Evolutionary conservation across 2,113 vertebrate genomes (phyloP).

Genomic region (Hyperoodon ampullatus): DNA sequence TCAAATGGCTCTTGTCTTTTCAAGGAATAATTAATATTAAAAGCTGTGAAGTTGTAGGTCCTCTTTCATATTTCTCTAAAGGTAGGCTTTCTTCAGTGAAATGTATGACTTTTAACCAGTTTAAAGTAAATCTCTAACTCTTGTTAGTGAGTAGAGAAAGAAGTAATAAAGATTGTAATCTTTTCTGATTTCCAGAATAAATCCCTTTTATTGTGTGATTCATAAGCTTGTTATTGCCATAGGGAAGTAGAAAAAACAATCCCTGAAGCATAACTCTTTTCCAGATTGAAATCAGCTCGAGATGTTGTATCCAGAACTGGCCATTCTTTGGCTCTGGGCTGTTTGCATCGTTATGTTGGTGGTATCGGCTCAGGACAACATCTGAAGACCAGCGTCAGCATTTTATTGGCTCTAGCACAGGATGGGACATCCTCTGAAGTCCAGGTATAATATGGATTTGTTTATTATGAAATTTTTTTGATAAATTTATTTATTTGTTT

Average conservation of each 20-base stretch:
- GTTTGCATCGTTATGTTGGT: conserved; percentile 98
- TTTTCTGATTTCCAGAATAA: conserved; percentile 44
- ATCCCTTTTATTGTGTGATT: neutral
- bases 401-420: conserved; percentile 96
- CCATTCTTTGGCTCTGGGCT: conserved; percentile 97
- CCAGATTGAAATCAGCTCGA: conserved; percentile 96
- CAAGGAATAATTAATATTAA: conserved; percentile 4
- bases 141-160: neutral
- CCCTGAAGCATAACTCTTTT: neutral
- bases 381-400: conserved; percentile 99
- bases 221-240: neutral
- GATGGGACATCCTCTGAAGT: conserved; percentile 98
- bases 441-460: conserved; percentile 88
- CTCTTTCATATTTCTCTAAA: neutral
- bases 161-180: neutral
- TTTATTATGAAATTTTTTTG: neutral
- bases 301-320: conserved; percentile 98
- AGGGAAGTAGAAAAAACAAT: neutral
- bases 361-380: conserved; percentile 99
- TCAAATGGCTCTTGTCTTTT: neutral
- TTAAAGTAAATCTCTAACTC: conserved; percentile 3
- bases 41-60: neutral
- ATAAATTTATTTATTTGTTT: too few species aligned
- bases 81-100: neutral
- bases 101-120: neutral